Percentiles rank a stretch among this genome's conserved stretches.
These are phyloP conservation scores for Calliopsis andreniformis DNA, from an alignment of 1,140 invertebrate species.

Conservation along the genomic window DNA sequence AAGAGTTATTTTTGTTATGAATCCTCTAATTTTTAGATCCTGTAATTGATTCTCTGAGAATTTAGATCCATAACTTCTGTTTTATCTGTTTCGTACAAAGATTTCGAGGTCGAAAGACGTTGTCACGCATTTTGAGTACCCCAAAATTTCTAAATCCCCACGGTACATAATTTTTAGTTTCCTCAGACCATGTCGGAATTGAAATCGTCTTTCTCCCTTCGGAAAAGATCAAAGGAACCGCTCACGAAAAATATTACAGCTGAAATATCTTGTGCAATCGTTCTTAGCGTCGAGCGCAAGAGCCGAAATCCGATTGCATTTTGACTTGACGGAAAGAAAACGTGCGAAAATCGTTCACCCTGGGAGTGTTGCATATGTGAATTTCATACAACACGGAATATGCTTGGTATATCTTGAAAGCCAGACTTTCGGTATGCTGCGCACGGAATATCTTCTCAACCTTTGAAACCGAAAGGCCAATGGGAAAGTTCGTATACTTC, in stretches of 20 bases:
- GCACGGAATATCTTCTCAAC: background rate
- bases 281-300: background rate
- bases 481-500: background rate
- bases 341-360: background rate
- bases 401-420: background rate
- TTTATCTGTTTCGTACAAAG: too few relatives aligned
- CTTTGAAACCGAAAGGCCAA: background rate
- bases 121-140: too few relatives aligned
- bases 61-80: too few relatives aligned
- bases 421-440: background rate
- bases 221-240: background rate
- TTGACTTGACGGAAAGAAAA: background rate
- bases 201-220: background rate
- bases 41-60: too few relatives aligned
- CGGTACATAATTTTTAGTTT: background rate
- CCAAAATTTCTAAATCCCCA: too few relatives aligned
- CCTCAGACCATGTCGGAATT: background rate
- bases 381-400: background rate
- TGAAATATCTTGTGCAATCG: background rate
- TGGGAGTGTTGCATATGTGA: background rate
- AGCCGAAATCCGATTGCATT: background rate
- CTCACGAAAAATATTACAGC: background rate
- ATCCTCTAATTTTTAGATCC: too few relatives aligned
- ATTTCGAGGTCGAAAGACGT: too few relatives aligned
- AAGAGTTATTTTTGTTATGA: too few relatives aligned